A percentile compares a stretch with the other conserved stretches of the same genome.
Evolutionary conservation across 1,140 invertebrate genomes (phyloP).

Genomic region (Geopemphigus sp.): DNA sequence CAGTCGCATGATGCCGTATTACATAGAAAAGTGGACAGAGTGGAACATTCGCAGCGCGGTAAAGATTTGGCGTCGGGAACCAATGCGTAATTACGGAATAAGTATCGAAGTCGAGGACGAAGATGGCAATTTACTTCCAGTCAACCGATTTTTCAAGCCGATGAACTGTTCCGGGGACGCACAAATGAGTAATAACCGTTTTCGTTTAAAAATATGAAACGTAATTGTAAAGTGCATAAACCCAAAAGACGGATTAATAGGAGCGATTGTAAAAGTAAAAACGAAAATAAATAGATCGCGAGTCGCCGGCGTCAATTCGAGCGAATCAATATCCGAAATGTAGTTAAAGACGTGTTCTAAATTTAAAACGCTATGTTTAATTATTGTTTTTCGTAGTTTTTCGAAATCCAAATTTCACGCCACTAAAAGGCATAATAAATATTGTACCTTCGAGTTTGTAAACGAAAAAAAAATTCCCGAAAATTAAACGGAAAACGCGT

Average conservation of each 20-base stretch:
- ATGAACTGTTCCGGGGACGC: slow-evolving; percentile 54
- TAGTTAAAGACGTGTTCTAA: no score
- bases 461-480: no score
- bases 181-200: slow-evolving; percentile 52
- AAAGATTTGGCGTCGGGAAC: slow-evolving; percentile 54
- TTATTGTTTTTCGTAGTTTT: no score
- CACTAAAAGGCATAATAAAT: no score
- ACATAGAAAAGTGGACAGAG: slow-evolving; percentile 55
- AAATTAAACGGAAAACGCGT: no score
- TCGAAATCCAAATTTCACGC: no score
- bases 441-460: no score
- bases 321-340: no score
- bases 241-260: background rate
- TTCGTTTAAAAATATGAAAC: background rate
- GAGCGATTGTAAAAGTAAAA: no score
- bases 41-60: slow-evolving; percentile 56
- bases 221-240: background rate
- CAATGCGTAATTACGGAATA: slow-evolving; percentile 61
- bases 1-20: slow-evolving; percentile 59
- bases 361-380: no score
- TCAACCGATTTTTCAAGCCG: slow-evolving; percentile 59
- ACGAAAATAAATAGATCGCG: no score
- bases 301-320: no score
- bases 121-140: slow-evolving; percentile 60
- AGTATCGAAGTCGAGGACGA: slow-evolving; percentile 65